phyloP scores from a whole-genome alignment of 2,888 invertebrate species.

The Homarus gammarus region DNA sequence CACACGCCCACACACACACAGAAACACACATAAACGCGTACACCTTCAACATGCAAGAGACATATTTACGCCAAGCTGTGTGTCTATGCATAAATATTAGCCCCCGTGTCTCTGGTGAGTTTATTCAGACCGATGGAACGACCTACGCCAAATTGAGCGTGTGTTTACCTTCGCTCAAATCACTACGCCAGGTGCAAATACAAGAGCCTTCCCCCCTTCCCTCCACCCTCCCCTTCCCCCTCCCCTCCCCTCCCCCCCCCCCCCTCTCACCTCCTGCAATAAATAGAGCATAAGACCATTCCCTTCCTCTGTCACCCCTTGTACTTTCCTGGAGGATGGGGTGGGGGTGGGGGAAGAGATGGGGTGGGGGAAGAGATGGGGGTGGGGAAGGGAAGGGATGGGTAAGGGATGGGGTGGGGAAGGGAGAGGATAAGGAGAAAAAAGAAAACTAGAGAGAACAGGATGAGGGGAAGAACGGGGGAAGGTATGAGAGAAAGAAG shows the following conservation, averaged over 20 bases:
- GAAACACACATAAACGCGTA: conserved; percentile 10
- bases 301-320: not conserved
- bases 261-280: not conserved
- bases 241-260: not conserved
- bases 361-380: not conserved
- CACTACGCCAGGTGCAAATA: not conserved
- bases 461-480: not conserved
- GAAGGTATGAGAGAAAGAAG: not conserved
- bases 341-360: not conserved
- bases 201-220: too few relatives aligned
- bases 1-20: too few relatives aligned
- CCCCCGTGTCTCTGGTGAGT: not conserved
- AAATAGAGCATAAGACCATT: not conserved
- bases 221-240: not conserved
- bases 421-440: not conserved
- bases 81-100: not conserved
- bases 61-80: not conserved
- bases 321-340: not conserved
- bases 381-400: too few relatives aligned
- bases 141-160: not conserved
- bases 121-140: not conserved
- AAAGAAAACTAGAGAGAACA: not conserved
- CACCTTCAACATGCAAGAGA: not conserved
- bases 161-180: not conserved
- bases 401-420: not conserved